A percentile compares a stretch with the other conserved stretches of the same genome.
Conservation (phyloP, 2,888 invertebrate genomes). For the Tethea ocularis region DNA sequence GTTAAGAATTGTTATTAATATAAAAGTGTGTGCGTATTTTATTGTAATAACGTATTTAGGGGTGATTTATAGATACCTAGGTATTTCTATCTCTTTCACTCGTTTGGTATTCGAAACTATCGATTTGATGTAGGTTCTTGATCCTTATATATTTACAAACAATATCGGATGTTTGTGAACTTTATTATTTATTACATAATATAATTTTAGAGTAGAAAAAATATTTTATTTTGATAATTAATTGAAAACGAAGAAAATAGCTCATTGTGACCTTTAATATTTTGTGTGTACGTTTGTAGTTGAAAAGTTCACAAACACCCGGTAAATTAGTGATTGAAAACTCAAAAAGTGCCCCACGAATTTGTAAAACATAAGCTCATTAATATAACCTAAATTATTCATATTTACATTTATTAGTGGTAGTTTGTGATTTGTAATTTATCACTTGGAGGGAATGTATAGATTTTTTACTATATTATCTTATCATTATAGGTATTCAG, state of each 20-base stretch:
- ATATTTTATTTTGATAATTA: too few relatives aligned
- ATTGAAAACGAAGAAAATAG: too few relatives aligned
- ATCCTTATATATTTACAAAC: constrained; percentile 35
- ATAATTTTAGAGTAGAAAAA: too few relatives aligned
- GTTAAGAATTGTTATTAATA: constrained; percentile 61
- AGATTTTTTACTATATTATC: constrained; percentile 60
- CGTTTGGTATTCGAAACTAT: constrained; percentile 48
- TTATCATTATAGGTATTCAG: constrained; percentile 11
- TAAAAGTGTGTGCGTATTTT: constrained; percentile 59
- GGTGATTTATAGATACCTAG: constrained; percentile 43
- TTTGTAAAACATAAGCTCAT: constrained; percentile 71
- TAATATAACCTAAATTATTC: constrained; percentile 64
- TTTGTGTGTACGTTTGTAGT: background rate
- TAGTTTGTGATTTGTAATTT: constrained; percentile 69
- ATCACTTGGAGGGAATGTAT: constrained; percentile 57
- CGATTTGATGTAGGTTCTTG: constrained; percentile 50
- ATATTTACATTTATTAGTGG: constrained; percentile 63
- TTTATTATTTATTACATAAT: background rate
- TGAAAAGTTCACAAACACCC: constrained; percentile 38
- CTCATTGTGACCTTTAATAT: background rate
- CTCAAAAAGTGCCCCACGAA: constrained; percentile 74
- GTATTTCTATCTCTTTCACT: constrained; percentile 55
- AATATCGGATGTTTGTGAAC: constrained; percentile 36
- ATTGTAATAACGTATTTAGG: constrained; percentile 48
- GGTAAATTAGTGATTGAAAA: constrained; percentile 41